Evolutionary conservation across 2,797 vertebrate genomes (phyloP).

Genomic region (Macrochelys suwanniensis): DNA sequence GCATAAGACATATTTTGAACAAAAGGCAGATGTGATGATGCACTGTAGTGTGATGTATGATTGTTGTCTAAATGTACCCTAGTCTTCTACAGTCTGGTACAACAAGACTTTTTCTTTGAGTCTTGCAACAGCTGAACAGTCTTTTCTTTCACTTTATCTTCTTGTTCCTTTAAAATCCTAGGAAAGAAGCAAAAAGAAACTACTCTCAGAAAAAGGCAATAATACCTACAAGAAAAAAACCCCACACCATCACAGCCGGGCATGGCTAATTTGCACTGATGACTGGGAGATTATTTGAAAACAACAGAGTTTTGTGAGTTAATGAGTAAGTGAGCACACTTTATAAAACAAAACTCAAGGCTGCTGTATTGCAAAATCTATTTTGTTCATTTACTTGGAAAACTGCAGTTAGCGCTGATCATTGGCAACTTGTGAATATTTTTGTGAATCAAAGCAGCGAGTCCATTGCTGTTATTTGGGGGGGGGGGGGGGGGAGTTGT

Average conservation of each 20-base stretch:
- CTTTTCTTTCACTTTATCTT: slow-evolving; percentile 90
- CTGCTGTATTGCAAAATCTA: not conserved
- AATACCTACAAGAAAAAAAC: not conserved
- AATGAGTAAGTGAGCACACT: not conserved
- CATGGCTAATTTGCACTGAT: not conserved
- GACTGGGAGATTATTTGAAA: not conserved
- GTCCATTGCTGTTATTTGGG: not conserved
- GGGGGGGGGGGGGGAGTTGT: not conserved
- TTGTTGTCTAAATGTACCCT: not conserved
- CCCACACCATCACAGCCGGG: not conserved
- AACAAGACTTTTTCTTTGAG: slow-evolving; percentile 89
- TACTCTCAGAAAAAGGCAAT: not conserved
- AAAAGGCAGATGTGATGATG: slow-evolving; percentile 14
- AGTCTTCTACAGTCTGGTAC: slow-evolving; percentile 74
- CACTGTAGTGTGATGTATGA: not conserved
- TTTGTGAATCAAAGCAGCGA: not conserved
- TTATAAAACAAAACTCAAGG: not conserved
- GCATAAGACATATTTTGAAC: slow-evolving; percentile 20
- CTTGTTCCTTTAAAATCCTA: slow-evolving; percentile 91
- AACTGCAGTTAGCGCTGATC: not conserved
- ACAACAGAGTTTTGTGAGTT: not conserved
- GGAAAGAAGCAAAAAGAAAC: slow-evolving; percentile 3
- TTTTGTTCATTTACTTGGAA: not conserved
- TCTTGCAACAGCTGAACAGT: slow-evolving; percentile 81
- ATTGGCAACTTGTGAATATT: not conserved